phyloP scores from a whole-genome alignment of 2,888 invertebrate genomes.

The Tortricodes alternella region DNA sequence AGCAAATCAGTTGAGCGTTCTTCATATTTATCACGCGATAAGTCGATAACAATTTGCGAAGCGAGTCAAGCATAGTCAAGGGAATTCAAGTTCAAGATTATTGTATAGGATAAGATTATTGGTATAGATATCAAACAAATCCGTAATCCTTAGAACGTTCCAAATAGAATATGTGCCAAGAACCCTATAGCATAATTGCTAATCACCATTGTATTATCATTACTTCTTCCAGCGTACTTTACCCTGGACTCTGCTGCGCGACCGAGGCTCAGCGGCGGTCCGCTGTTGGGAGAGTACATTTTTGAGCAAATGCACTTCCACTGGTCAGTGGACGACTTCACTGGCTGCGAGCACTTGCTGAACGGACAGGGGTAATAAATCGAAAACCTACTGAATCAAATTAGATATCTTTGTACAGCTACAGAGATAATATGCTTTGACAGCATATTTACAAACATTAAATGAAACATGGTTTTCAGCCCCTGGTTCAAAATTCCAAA shows the following conservation, averaged over 20 bases:
- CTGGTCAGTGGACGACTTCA: constrained; percentile 89
- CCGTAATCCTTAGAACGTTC: too few species aligned
- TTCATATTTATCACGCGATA: constrained; percentile 12
- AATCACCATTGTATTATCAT: neutral
- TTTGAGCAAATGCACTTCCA: constrained; percentile 92
- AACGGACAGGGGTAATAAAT: constrained; percentile 87
- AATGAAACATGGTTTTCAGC: too few species aligned
- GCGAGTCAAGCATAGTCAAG: neutral
- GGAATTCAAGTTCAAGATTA: constrained; percentile 14
- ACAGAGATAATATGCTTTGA: too few species aligned
- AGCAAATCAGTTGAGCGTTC: constrained; percentile 12
- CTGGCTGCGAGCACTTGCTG: constrained; percentile 90
- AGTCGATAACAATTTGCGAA: neutral
- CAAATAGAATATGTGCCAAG: too few species aligned
- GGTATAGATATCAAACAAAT: too few species aligned
- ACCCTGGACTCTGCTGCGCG: constrained; percentile 84
- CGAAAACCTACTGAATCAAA: too few species aligned
- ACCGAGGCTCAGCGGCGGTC: constrained; percentile 85
- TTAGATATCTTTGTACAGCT: neutral
- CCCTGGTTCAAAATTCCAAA: too few species aligned
- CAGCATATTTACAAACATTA: too few species aligned
- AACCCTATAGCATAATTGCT: neutral
- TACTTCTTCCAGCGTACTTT: constrained; percentile 77
- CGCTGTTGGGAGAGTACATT: constrained; percentile 85
- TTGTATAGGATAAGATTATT: neutral